Conservation (phyloP, 1,140 invertebrate species). For the Drosophila novamexicana region DNA sequence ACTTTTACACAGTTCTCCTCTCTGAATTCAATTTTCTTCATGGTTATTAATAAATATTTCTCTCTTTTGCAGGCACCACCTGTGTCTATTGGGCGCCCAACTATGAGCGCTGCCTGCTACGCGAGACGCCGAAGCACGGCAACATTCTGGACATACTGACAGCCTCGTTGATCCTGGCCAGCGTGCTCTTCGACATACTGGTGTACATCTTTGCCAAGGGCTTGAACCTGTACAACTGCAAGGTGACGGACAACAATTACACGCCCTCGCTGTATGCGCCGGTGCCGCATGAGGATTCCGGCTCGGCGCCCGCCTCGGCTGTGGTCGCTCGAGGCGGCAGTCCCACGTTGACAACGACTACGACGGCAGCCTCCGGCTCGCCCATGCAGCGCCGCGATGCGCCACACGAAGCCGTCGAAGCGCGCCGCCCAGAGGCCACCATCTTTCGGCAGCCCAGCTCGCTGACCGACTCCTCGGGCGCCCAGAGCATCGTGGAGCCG, state of each 20-base stretch:
- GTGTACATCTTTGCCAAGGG: slow-evolving; percentile 76
- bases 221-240: slow-evolving; percentile 78
- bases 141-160: slow-evolving; percentile 80
- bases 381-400: slow-evolving; percentile 65
- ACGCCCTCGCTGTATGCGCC: slow-evolving; percentile 75
- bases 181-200: slow-evolving; percentile 75
- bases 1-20: too few species aligned
- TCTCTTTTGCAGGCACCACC: slow-evolving; percentile 62
- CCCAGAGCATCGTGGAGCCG: slow-evolving; percentile 62
- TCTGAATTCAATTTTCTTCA: too few species aligned
- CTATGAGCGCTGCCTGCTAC: slow-evolving; percentile 69
- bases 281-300: slow-evolving; percentile 69
- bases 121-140: slow-evolving; percentile 79
- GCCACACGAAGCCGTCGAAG: not conserved
- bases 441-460: slow-evolving; percentile 78
- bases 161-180: slow-evolving; percentile 69
- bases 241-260: slow-evolving; percentile 79
- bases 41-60: not conserved
- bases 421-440: slow-evolving; percentile 14
- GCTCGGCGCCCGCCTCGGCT: slow-evolving; percentile 9
- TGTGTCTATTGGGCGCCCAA: slow-evolving; percentile 82
- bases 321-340: slow-evolving; percentile 50
- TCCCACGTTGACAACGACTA: slow-evolving; percentile 62
- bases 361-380: slow-evolving; percentile 47
- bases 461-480: slow-evolving; percentile 66